phyloP scores from a whole-genome alignment of 2,888 invertebrate species.

The Alloscopus bannaensis region DNA sequence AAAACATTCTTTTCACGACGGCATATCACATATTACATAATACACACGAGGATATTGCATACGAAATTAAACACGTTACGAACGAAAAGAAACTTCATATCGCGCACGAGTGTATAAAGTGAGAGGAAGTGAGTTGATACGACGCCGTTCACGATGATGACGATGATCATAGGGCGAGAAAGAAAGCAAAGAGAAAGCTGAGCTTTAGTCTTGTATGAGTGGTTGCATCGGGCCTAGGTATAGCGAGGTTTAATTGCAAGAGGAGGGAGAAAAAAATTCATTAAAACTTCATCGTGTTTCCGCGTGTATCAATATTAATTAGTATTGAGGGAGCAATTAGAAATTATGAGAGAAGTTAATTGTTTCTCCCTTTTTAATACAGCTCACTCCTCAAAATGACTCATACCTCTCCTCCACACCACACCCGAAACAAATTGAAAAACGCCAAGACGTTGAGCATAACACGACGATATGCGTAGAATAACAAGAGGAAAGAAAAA shows the following conservation, averaged over 20 bases:
- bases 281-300: conserved; percentile 65
- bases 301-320: conserved; percentile 66
- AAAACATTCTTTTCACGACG: conserved; percentile 66
- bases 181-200: conserved; percentile 16
- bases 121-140: too few species aligned
- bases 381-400: too few species aligned
- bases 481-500: conserved; percentile 40
- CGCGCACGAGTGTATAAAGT: too few species aligned
- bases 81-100: conserved; percentile 33
- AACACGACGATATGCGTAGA: too few species aligned
- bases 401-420: too few species aligned
- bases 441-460: too few species aligned
- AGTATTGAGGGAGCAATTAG: conserved; percentile 68
- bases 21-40: too few species aligned
- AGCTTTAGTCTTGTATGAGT: neutral
- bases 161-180: conserved; percentile 30
- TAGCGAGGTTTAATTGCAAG: too few species aligned
- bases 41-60: conserved; percentile 66
- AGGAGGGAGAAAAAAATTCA: conserved; percentile 58
- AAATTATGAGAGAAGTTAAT: conserved; percentile 67
- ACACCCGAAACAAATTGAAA: too few species aligned
- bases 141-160: conserved; percentile 15
- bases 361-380: conserved; percentile 60
- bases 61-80: conserved; percentile 64
- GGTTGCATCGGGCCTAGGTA: too few species aligned